phyloP scores from a whole-genome alignment of 2,113 vertebrate genomes.

The Desmodus rotundus region DNA sequence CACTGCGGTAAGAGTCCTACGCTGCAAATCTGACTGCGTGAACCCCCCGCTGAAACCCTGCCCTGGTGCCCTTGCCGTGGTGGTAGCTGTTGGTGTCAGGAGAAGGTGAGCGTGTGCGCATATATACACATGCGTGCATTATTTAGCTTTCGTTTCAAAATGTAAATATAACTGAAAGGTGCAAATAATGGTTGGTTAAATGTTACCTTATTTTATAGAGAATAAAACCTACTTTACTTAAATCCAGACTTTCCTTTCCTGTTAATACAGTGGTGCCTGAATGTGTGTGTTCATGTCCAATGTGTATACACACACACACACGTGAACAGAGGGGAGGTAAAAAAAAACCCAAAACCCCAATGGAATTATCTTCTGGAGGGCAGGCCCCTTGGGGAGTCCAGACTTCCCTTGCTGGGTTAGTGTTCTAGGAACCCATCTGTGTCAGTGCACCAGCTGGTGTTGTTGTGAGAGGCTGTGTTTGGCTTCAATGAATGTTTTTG shows the following conservation, averaged over 20 bases:
- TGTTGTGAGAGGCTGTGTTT: no score
- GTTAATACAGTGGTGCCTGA: background rate
- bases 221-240: background rate
- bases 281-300: background rate
- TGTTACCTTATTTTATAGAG: background rate
- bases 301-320: no score
- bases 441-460: no score
- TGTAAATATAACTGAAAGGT: background rate
- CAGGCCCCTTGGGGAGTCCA: background rate
- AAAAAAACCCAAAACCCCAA: no score
- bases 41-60: no score
- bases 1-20: background rate
- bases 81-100: background rate
- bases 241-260: background rate
- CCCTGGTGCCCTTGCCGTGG: background rate
- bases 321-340: fast-evolving
- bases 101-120: fast-evolving
- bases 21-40: fast-evolving
- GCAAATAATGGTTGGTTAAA: background rate
- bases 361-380: no score
- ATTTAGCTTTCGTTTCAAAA: background rate
- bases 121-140: fast-evolving
- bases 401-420: no score
- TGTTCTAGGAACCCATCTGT: no score
- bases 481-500: no score